A percentile compares a stretch with the other conserved stretches of the same genome.
Evolutionary conservation across 2,888 invertebrate genomes (phyloP).

Genomic region (Onchidella celtica): DNA sequence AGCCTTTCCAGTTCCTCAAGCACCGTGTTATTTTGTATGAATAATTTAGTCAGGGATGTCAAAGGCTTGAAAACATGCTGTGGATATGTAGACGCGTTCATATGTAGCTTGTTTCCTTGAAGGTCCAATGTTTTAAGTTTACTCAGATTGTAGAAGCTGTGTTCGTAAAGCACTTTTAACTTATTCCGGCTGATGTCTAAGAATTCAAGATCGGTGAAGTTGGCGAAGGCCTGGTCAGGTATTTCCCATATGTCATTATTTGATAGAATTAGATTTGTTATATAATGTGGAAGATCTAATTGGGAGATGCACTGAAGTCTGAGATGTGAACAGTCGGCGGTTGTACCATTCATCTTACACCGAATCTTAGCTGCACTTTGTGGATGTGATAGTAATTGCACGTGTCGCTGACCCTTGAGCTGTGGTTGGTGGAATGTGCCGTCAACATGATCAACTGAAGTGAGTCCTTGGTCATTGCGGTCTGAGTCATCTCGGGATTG

Average conservation of each 20-base stretch:
- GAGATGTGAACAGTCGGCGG: neutral
- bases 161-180: neutral
- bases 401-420: no score
- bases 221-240: neutral
- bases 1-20: neutral
- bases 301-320: neutral
- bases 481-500: no score
- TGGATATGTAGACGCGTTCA: slow-evolving; percentile 10
- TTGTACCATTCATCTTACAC: no score
- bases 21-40: slow-evolving; percentile 28
- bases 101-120: neutral
- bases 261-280: slow-evolving; percentile 10
- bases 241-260: neutral
- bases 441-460: no score
- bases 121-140: neutral
- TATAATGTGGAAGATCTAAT: neutral
- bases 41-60: neutral
- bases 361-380: no score
- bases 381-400: no score
- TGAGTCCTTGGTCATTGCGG: no score
- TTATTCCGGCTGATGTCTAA: neutral
- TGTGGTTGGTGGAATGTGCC: no score
- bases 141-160: slow-evolving; percentile 6
- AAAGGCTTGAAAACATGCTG: slow-evolving; percentile 21
- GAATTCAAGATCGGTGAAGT: neutral